phyloP scores from a whole-genome alignment of 2,888 invertebrate genomes.

The Lasioglossum zephyrum region DNA sequence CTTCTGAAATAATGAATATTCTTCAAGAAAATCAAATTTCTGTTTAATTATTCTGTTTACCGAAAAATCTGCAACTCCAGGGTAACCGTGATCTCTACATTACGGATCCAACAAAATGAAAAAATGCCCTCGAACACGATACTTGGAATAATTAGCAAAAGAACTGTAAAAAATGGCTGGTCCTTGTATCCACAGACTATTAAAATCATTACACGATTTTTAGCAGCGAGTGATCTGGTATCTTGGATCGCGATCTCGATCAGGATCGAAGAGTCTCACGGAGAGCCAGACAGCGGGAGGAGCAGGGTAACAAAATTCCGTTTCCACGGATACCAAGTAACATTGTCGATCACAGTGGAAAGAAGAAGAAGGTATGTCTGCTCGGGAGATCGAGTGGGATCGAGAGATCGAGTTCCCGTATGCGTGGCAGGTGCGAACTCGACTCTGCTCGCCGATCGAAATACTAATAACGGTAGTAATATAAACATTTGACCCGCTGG shows the following conservation, averaged over 20 bases:
- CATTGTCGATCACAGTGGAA: not conserved
- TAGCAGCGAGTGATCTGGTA: not conserved
- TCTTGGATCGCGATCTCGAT: not conserved
- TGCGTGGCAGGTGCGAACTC: conserved; percentile 35
- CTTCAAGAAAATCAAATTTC: not conserved
- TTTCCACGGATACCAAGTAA: conserved; percentile 14
- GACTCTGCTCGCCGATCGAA: conserved; percentile 19
- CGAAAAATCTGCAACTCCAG: too few relatives aligned
- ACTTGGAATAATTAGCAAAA: not conserved
- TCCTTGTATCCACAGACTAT: not conserved
- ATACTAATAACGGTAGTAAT: conserved; percentile 33
- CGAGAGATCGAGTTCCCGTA: conserved; percentile 18
- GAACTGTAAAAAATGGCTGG: not conserved
- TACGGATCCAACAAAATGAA: not conserved
- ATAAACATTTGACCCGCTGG: conserved; percentile 18
- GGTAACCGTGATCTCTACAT: too few relatives aligned
- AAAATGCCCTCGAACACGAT: not conserved
- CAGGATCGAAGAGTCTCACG: not conserved
- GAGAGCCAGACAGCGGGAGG: not conserved
- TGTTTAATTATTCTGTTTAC: too few relatives aligned
- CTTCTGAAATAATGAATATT: not conserved
- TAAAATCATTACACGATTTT: not conserved
- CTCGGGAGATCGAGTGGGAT: not conserved
- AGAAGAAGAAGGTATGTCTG: not conserved
- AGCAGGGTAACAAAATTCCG: not conserved